phyloP scores from a whole-genome alignment of 2,888 invertebrate genomes.

The Tetrapedia diversipes region DNA sequence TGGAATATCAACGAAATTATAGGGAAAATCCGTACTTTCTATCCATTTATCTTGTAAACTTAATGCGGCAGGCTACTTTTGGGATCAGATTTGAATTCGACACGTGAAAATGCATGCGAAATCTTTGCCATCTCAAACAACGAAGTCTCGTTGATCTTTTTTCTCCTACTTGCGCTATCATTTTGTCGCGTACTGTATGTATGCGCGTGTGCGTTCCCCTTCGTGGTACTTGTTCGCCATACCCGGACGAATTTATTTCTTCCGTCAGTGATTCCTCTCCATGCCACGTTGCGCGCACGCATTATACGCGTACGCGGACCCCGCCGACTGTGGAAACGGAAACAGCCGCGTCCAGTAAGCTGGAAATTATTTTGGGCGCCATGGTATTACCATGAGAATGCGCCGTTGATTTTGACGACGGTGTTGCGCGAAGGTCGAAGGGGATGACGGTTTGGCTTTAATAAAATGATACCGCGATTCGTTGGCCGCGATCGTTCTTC shows the following conservation, averaged over 20 bases:
- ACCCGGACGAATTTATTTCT: constrained; percentile 64
- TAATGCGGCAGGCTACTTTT: too few relatives aligned
- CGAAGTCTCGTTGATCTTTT: too few relatives aligned
- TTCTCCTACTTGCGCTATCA: too few relatives aligned
- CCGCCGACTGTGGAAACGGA: constrained; percentile 41
- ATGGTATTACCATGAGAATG: constrained; percentile 63
- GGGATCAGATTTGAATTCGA: too few relatives aligned
- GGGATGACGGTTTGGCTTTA: constrained; percentile 9
- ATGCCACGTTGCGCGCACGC: constrained; percentile 39
- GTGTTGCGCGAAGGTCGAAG: constrained; percentile 6
- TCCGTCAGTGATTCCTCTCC: constrained; percentile 57
- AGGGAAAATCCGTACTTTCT: too few relatives aligned
- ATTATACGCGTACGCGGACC: constrained; percentile 41
- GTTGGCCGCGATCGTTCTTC: not conserved
- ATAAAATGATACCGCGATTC: constrained; percentile 19
- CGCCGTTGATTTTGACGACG: constrained; percentile 48
- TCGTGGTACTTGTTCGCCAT: constrained; percentile 40
- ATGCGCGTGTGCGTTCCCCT: too few relatives aligned
- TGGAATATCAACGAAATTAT: too few relatives aligned
- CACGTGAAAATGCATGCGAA: too few relatives aligned
- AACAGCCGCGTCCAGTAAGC: constrained; percentile 50
- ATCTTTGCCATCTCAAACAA: too few relatives aligned
- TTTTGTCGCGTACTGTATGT: too few relatives aligned
- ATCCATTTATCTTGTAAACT: too few relatives aligned
- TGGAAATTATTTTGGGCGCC: constrained; percentile 52